A percentile compares a stretch with the other conserved stretches of the same genome.
Evolutionary conservation across 2,797 vertebrate species (phyloP).

Genomic region (Erithacus rubecula): DNA sequence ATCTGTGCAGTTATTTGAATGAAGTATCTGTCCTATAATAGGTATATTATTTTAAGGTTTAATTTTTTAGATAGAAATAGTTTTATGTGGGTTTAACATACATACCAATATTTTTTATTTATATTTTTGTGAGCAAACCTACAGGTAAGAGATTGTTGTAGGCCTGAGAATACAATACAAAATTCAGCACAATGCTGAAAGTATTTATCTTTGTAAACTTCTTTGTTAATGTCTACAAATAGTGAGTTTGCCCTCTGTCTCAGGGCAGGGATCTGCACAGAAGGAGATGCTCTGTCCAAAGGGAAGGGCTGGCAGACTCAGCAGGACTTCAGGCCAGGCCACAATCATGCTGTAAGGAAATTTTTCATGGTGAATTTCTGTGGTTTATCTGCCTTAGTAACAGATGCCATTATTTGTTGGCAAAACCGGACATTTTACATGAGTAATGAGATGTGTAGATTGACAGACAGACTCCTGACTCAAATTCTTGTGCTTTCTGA

Average conservation of each 20-base stretch:
- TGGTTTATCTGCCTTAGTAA: background rate
- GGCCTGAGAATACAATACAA: background rate
- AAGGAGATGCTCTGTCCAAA: background rate
- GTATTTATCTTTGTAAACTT: background rate
- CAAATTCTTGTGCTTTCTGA: background rate
- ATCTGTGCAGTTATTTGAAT: background rate
- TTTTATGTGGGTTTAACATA: background rate
- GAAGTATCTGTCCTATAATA: background rate
- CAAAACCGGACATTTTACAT: background rate
- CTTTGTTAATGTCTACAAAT: background rate
- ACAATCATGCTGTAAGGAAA: accelerated
- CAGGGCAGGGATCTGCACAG: background rate
- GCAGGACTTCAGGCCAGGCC: background rate
- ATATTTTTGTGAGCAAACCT: background rate
- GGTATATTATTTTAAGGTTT: background rate
- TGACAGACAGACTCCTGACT: background rate
- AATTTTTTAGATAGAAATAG: background rate
- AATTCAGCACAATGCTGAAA: background rate
- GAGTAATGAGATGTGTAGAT: background rate
- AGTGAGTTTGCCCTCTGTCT: background rate
- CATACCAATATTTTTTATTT: background rate
- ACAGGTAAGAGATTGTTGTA: background rate
- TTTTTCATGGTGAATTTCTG: background rate
- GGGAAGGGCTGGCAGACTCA: background rate
- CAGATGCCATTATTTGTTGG: background rate